Base-by-base conservation (phyloP, 2,888 invertebrate genomes). In the Tuta absoluta region DNA sequence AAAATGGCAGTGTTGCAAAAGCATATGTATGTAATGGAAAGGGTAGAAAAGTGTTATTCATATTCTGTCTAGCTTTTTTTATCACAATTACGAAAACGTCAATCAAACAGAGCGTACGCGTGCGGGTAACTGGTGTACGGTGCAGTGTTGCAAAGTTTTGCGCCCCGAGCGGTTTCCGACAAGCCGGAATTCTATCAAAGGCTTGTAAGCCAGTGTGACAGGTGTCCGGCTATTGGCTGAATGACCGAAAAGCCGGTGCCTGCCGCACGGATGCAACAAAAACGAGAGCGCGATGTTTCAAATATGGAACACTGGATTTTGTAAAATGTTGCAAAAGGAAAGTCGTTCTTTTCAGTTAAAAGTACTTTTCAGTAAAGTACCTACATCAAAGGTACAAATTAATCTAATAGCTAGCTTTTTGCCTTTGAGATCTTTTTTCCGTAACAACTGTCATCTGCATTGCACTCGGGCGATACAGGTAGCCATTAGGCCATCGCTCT, bases 401-500 rank as follows among this genome's bases (percentile, higher is more conserved):
- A 37, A 37, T 28, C 37, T 57, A 41, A 59, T 41, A 59, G 41
- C 41, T 38, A 33, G 24, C 17, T n/a, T 45, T 37, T 58, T 33
- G 19, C 17, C 58, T 23, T 19, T 45, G 19, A 23, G 45, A 53
- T 51, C 37, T 23, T 62, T 62, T 62, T 37, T 23, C 51, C 21
- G 33, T 45, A 23, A 1, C 23, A 45, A 19, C 58, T 63, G 63
- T 53, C 61, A 61, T 61, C 24, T 61, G 38, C 61, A 61, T 33
- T 17, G 33, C 45, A 33, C 62, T 49, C 49, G 38, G 19, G 38
- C 51, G 21, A 23, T 23, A 53, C 14, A 53, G 21, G 58, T 21
- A 48, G 45, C 48, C 33, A 58, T 65, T 65, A 65, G 58, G 45
- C 28, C 49, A 33, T 65, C 65, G 62, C 57, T 57, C 45, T 57